phyloP scores from a whole-genome alignment of 2,797 vertebrate genomes.

The Sciurus carolinensis region DNA sequence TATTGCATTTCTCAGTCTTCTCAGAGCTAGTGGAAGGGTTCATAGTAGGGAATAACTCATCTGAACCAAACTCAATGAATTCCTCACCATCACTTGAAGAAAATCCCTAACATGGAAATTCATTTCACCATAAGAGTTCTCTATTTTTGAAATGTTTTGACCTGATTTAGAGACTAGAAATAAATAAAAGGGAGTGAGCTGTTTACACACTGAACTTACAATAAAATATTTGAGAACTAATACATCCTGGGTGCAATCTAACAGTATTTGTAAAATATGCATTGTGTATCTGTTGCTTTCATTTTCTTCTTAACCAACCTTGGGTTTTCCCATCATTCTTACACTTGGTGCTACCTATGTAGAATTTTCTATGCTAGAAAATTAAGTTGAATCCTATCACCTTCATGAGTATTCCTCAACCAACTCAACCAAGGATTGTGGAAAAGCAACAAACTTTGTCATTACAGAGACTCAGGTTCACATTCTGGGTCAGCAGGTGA shows the following conservation, averaged over 20 bases:
- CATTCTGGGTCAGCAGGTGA: background rate
- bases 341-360: background rate
- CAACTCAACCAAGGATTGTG: background rate
- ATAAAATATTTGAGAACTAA: slow-evolving; percentile 66
- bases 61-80: slow-evolving; percentile 75
- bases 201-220: slow-evolving; percentile 49
- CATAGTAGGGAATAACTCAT: slow-evolving; percentile 53
- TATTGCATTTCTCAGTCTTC: slow-evolving; percentile 61
- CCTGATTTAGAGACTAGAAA: slow-evolving; percentile 69
- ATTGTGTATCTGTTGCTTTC: slow-evolving; percentile 43
- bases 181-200: slow-evolving; percentile 57
- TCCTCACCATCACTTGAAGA: background rate
- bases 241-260: background rate
- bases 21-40: slow-evolving; percentile 55
- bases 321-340: slow-evolving; percentile 19
- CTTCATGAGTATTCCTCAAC: slow-evolving; percentile 6
- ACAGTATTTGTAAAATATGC: slow-evolving; percentile 6
- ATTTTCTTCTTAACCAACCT: slow-evolving; percentile 14
- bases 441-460: background rate
- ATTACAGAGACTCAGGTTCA: background rate
- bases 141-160: slow-evolving; percentile 71
- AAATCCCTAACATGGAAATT: slow-evolving; percentile 75
- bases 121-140: slow-evolving; percentile 64
- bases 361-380: background rate
- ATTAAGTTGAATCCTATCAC: background rate